Base-by-base conservation (phyloP, 2,888 invertebrate species). In the Stratiomys singularior region DNA sequence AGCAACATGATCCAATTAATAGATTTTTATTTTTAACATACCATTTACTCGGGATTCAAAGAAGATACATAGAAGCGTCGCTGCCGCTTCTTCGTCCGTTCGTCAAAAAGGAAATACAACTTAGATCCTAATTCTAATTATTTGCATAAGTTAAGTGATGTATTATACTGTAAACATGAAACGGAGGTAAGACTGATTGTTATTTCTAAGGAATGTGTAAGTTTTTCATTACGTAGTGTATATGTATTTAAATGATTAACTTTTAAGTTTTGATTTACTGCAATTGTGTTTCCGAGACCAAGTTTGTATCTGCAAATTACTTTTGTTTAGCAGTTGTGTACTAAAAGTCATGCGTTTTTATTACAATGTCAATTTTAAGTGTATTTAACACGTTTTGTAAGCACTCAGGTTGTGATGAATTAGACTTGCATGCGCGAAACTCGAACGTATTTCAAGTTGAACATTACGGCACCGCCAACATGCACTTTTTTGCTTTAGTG, bases 171-270 rank as follows among this genome's bases (percentile, higher is more conserved):
- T 27, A 52, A 27, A 78, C 78, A 81, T 4, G 80, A 80, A 80
- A 80, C 81, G 80, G 81, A 81, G 81, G 81, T 81, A 81, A 81
- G 81, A 81, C 81, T 81, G 81, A 81, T 80, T 81, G 80, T 80
- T 69, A 46, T 23, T 69, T 56, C 11, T 72, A 72, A 72, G 71
- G 56, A 72, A 56, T 72, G 78, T 77, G 78, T 77, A 79, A 71
- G 71, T 79, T 72, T 79, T 78, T 80, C 80, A 78, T 81, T 81
- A 18, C 4, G 18, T 52, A 52, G 52, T 9, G 18, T 52, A 52
- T 37, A 78, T 78, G 74, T 77, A 77, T 74, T 64, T 63, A 77
- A 80, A 80, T 74, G 52, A 76, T 78, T 78, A 44, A 77, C 67
- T 76, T 58, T 66, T 71, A 74, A 64, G 11, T 3, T 60, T 25